A percentile compares a stretch with the other conserved stretches of the same genome.
phyloP scores from a whole-genome alignment of 2,113 vertebrate species.

The Pachycephala philippinensis region DNA sequence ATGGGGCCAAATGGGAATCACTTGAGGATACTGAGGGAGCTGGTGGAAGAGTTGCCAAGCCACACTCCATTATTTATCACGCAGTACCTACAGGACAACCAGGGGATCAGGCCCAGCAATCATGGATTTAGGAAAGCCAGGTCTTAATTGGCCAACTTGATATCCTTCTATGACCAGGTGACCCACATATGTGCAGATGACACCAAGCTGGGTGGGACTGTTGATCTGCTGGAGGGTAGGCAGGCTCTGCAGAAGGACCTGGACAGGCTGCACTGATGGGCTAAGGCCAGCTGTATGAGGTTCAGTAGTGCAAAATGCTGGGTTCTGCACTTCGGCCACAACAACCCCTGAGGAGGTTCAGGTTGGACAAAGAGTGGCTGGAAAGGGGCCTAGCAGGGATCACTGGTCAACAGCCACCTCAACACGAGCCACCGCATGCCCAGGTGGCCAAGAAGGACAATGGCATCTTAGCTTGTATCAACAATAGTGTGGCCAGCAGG shows the following conservation, averaged over 20 bases:
- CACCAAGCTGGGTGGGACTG: background rate
- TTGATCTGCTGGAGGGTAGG: background rate
- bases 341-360: background rate
- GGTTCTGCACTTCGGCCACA: background rate
- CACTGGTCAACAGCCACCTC: background rate
- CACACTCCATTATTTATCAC: no score
- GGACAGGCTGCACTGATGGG: background rate
- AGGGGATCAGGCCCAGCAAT: background rate
- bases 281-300: background rate
- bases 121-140: background rate
- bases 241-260: background rate
- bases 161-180: background rate
- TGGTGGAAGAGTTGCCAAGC: background rate
- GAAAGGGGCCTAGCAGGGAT: no score
- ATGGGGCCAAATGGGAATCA: background rate
- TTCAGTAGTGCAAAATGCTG: background rate
- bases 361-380: background rate
- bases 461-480: background rate
- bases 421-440: background rate
- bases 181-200: no score
- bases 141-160: background rate
- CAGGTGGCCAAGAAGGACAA: background rate
- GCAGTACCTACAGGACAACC: background rate
- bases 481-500: background rate
- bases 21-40: background rate